Evolutionary conservation across 2,797 vertebrate genomes (phyloP).

Genomic region (Amniataba percoides): DNA sequence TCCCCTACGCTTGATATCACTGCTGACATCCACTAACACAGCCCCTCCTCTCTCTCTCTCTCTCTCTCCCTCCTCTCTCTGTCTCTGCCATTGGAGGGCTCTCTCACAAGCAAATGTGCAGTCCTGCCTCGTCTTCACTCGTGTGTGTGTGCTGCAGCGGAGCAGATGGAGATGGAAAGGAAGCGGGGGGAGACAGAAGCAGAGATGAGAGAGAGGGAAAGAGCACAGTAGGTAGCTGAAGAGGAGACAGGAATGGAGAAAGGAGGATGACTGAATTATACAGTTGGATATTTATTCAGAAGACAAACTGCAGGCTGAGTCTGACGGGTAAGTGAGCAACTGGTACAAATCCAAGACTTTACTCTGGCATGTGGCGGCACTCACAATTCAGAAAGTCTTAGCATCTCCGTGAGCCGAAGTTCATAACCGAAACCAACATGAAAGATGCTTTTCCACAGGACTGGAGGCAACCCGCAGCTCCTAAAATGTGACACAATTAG

Average conservation of each 20-base stretch:
- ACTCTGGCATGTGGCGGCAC: constrained; percentile 18
- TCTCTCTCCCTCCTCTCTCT: constrained; percentile 22
- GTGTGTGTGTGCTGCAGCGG: constrained; percentile 58
- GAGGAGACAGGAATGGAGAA: constrained; percentile 24
- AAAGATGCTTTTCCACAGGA: constrained; percentile 10
- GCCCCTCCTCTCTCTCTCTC: constrained; percentile 51
- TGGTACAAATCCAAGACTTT: constrained; percentile 32
- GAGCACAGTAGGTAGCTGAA: constrained; percentile 46
- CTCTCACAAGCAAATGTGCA: constrained; percentile 55
- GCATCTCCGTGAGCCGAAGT: constrained; percentile 9
- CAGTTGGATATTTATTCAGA: constrained; percentile 34
- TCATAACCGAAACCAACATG: constrained; percentile 6
- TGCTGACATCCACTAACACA: constrained; percentile 73
- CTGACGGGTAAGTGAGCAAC: constrained; percentile 66
- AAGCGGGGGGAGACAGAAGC: constrained; percentile 32
- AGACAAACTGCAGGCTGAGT: constrained; percentile 47
- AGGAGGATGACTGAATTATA: constrained; percentile 32
- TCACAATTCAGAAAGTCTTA: constrained; percentile 14
- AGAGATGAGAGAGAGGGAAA: constrained; percentile 42
- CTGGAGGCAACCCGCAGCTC: constrained; percentile 11
- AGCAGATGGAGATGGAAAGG: constrained; percentile 57
- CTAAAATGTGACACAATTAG: constrained; percentile 24
- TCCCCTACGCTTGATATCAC: constrained; percentile 78
- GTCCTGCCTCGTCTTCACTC: constrained; percentile 57
- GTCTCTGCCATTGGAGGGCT: constrained; percentile 49